Percentiles rank a stretch among this genome's conserved stretches.
Conservation (phyloP, 2,888 invertebrate species). For the Cephus pygmeus region DNA sequence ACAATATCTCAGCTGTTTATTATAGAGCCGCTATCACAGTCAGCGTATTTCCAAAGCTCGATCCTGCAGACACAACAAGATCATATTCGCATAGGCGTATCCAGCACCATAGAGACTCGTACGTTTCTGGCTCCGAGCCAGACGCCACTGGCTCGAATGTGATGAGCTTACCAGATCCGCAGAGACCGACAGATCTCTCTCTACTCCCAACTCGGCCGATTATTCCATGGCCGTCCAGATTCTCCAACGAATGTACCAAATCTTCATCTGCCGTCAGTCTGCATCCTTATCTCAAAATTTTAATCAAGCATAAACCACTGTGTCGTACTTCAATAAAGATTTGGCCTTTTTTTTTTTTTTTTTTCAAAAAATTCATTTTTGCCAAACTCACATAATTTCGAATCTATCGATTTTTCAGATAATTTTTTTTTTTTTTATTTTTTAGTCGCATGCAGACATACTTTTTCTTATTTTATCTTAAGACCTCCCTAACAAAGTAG, state of each 20-base stretch:
- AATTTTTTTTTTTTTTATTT: no score
- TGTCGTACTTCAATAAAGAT: no score
- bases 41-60: slow-evolving; percentile 33
- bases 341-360: no score
- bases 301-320: no score
- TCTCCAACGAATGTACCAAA: background rate
- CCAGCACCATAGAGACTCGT: slow-evolving; percentile 13
- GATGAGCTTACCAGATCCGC: slow-evolving; percentile 17
- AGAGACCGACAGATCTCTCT: slow-evolving; percentile 13
- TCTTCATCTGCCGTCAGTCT: background rate
- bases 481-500: background rate
- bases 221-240: slow-evolving; percentile 40
- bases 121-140: slow-evolving; percentile 20
- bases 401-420: no score
- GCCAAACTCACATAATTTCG: no score
- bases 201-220: slow-evolving; percentile 18
- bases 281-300: background rate
- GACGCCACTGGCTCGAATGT: slow-evolving; percentile 21
- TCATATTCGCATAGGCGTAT: slow-evolving; percentile 31
- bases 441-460: no score
- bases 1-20: background rate
- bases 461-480: background rate
- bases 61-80: slow-evolving; percentile 36
- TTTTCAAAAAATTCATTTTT: no score
- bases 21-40: slow-evolving; percentile 13